These are phyloP conservation scores for Calonectris borealis DNA, from an alignment of 2,113 vertebrate species.

Conservation along the genomic window DNA sequence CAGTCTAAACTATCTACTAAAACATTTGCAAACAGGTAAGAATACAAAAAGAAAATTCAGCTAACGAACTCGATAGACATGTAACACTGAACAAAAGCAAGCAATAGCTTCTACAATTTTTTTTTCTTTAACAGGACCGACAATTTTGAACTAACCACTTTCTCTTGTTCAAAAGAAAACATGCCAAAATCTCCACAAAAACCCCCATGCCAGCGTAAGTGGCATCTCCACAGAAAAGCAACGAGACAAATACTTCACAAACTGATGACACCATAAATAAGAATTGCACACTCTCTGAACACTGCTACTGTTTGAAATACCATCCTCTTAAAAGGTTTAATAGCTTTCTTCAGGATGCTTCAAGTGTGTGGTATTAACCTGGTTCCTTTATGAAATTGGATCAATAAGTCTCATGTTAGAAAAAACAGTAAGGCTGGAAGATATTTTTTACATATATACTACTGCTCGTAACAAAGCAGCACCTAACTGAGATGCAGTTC, in stretches of 20 bases:
- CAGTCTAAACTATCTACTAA: not conserved
- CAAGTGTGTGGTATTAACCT: not conserved
- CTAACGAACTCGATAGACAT: not conserved
- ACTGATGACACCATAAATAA: not conserved
- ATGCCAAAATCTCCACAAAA: not conserved
- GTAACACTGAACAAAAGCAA: not conserved
- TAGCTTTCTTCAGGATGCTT: not conserved
- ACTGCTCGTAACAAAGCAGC: not conserved
- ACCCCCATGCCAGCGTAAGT: not conserved
- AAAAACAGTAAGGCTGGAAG: not conserved
- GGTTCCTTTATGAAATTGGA: not conserved
- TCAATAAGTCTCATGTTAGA: not conserved
- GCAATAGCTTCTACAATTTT: not conserved
- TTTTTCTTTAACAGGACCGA: not conserved
- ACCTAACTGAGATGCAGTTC: not conserved
- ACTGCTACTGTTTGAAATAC: not conserved
- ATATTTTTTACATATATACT: not conserved
- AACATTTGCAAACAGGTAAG: not conserved
- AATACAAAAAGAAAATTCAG: not conserved
- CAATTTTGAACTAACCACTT: not conserved
- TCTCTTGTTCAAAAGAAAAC: not conserved
- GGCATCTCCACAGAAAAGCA: not conserved
- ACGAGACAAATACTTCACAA: not conserved
- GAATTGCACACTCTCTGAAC: not conserved
- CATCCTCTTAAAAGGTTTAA: not conserved